Percentiles rank a stretch among this genome's conserved stretches.
phyloP scores from a whole-genome alignment of 2,888 invertebrate genomes.

The Zygaena filipendulae region DNA sequence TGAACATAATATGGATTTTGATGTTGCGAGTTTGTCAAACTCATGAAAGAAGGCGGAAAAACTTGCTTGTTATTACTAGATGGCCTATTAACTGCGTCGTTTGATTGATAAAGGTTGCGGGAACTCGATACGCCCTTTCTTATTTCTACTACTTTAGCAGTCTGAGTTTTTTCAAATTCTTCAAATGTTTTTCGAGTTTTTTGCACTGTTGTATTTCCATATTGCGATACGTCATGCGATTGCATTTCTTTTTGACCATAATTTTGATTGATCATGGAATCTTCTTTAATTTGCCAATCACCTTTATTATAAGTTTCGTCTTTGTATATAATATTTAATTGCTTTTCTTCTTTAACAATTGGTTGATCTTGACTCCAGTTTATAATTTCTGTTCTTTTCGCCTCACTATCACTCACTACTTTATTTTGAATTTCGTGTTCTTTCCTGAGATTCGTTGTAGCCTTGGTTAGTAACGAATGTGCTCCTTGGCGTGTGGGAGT shows the following conservation, averaged over 20 bases:
- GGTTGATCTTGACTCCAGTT: slow-evolving; percentile 50
- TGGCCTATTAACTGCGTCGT: slow-evolving; percentile 40
- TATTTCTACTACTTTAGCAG: slow-evolving; percentile 73
- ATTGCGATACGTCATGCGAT: slow-evolving; percentile 63
- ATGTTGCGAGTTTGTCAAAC: slow-evolving; percentile 38
- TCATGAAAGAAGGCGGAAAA: slow-evolving; percentile 50
- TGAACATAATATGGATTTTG: slow-evolving; percentile 43
- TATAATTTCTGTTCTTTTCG: too few species aligned
- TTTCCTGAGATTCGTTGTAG: slow-evolving; percentile 40
- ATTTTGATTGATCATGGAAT: slow-evolving; percentile 46
- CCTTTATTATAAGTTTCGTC: slow-evolving; percentile 54
- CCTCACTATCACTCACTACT: slow-evolving; percentile 1
- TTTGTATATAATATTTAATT: slow-evolving; percentile 50
- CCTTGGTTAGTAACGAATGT: slow-evolving; percentile 41
- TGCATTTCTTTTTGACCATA: slow-evolving; percentile 52
- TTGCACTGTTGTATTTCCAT: slow-evolving; percentile 70
- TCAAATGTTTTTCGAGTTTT: slow-evolving; percentile 73
- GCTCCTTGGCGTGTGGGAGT: slow-evolving; percentile 42
- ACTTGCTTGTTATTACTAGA: slow-evolving; percentile 48
- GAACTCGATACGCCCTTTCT: slow-evolving; percentile 53
- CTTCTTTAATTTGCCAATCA: slow-evolving; percentile 42
- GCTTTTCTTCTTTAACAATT: slow-evolving; percentile 49
- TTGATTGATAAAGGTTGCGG: slow-evolving; percentile 34
- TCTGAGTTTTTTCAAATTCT: slow-evolving; percentile 74
- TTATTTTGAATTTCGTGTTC: slow-evolving; percentile 57